phyloP scores from a whole-genome alignment of 2,113 vertebrate genomes.

The Upupa epops region DNA sequence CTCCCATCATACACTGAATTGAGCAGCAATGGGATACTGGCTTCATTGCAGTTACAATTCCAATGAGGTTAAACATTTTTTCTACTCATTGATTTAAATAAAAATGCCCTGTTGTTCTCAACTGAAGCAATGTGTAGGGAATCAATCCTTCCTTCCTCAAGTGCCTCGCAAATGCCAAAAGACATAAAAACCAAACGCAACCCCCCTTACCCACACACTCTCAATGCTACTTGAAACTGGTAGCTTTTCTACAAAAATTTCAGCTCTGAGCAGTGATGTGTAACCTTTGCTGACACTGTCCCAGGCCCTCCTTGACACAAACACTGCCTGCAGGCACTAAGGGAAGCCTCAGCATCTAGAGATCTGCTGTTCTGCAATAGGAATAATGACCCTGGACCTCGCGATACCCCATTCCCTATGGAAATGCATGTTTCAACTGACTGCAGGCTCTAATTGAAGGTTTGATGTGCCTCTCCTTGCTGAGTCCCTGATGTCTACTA shows the following conservation, averaged over 20 bases:
- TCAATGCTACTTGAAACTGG: neutral
- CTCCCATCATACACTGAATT: constrained; percentile 49
- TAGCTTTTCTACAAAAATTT: neutral
- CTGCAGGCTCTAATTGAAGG: neutral
- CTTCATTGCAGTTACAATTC: constrained; percentile 12
- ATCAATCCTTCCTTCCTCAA: neutral
- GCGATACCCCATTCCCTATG: neutral
- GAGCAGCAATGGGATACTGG: constrained; percentile 27
- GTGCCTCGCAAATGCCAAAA: neutral
- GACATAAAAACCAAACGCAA: neutral
- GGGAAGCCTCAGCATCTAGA: neutral
- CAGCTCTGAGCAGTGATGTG: neutral
- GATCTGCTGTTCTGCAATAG: neutral
- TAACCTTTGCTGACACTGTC: neutral
- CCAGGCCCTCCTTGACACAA: neutral
- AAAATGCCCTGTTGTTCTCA: constrained; percentile 25
- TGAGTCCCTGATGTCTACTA: neutral
- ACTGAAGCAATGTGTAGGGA: neutral
- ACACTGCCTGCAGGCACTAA: neutral
- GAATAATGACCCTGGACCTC: neutral
- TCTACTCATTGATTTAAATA: constrained; percentile 64
- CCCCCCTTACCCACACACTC: fast-evolving
- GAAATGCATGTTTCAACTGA: neutral
- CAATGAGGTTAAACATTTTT: constrained; percentile 53
- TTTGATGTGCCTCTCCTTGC: neutral